Evolutionary conservation across 2,797 vertebrate species (phyloP).

Genomic region (Phalloptychus januarius): DNA sequence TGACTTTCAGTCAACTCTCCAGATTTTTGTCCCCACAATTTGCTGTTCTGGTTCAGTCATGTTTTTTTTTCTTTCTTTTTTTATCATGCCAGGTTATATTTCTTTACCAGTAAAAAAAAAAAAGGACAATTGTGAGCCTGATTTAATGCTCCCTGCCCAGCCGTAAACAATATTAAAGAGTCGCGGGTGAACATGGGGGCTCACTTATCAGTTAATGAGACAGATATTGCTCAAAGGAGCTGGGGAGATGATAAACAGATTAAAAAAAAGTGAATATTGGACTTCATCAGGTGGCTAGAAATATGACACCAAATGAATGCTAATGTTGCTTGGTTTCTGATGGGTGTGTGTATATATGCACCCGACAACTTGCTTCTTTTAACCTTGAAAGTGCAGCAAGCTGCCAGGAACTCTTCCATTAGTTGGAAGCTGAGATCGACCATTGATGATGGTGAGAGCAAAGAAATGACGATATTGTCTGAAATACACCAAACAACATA

Average conservation of each 20-base stretch:
- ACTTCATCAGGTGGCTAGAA: conserved; percentile 40
- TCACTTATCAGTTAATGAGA: conserved; percentile 43
- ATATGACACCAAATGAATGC: conserved; percentile 37
- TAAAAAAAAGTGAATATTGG: conserved; percentile 18
- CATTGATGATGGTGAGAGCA: not conserved
- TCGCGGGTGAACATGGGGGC: conserved; percentile 13
- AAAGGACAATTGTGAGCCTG: not conserved
- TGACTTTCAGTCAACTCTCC: not conserved
- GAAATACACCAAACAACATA: not conserved
- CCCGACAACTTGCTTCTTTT: conserved; percentile 12
- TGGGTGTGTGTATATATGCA: conserved; percentile 17
- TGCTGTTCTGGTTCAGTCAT: not conserved
- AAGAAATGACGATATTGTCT: not conserved
- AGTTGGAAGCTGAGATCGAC: not conserved
- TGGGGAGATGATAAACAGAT: conserved; percentile 31
- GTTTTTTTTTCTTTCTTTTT: not conserved
- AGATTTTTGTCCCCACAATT: not conserved
- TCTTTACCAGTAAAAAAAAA: not conserved
- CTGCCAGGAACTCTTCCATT: not conserved
- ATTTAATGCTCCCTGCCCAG: conserved; percentile 10
- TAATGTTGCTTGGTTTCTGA: conserved; percentile 29
- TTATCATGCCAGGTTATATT: not conserved
- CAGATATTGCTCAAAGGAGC: conserved; percentile 30
- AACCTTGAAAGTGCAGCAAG: conserved; percentile 22
- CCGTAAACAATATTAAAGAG: conserved; percentile 19